Conservation (phyloP, 2,888 invertebrate species). For the Loripinus fragilis region DNA sequence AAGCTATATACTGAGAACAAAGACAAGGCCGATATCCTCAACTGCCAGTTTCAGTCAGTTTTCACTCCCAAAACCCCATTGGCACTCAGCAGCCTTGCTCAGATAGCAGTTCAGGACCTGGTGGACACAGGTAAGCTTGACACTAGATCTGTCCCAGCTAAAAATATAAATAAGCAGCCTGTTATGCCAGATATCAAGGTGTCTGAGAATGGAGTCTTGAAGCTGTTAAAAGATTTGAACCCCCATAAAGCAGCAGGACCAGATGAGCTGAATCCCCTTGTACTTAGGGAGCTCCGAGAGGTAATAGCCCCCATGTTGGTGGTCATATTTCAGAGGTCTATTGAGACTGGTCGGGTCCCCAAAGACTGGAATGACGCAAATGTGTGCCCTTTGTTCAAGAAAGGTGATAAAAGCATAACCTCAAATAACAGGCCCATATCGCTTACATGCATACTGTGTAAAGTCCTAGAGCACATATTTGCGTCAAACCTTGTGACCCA, state of each 20-base stretch:
- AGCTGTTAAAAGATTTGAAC: neutral
- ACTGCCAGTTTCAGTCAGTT: neutral
- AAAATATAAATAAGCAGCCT: neutral
- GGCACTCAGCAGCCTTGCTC: neutral
- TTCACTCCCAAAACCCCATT: neutral
- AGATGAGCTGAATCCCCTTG: neutral
- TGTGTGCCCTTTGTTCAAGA: conserved; percentile 1
- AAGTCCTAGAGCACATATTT: conserved; percentile 28
- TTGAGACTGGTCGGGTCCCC: conserved; percentile 6
- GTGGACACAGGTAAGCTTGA: neutral
- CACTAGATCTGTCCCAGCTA: neutral
- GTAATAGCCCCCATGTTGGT: neutral
- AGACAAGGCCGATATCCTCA: neutral
- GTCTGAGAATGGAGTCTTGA: neutral
- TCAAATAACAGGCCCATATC: conserved; percentile 23
- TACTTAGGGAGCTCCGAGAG: neutral
- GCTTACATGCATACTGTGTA: conserved; percentile 31
- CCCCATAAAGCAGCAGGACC: conserved; percentile 1
- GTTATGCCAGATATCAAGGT: neutral
- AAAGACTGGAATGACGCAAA: conserved; percentile 1
- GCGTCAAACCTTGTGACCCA: conserved; percentile 27
- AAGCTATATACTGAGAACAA: neutral
- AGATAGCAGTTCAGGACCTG: neutral
- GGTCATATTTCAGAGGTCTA: conserved; percentile 3
- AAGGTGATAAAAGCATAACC: neutral